Percentiles rank a stretch among this genome's conserved stretches.
Conservation (phyloP, 1,140 invertebrate species). For the Musca domestica region DNA sequence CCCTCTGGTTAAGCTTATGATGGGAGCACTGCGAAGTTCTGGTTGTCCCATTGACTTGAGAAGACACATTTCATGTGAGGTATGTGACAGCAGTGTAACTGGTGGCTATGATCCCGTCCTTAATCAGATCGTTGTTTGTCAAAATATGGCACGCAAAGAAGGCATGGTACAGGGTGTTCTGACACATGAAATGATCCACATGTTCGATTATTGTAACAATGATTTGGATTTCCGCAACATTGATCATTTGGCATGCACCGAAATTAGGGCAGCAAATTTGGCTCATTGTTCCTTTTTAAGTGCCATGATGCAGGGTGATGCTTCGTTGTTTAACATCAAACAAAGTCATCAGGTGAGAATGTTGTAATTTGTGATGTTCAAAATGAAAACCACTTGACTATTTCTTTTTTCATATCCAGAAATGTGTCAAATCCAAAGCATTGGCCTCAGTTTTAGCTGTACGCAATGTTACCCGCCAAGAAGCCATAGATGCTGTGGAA, state of each 20-base stretch:
- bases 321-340: constrained; percentile 71
- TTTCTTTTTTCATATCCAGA: constrained; percentile 57
- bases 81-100: constrained; percentile 76
- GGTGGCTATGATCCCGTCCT: constrained; percentile 86
- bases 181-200: constrained; percentile 92
- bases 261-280: constrained; percentile 88
- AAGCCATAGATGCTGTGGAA: constrained; percentile 77
- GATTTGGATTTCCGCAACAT: constrained; percentile 87
- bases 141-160: constrained; percentile 71
- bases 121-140: constrained; percentile 82
- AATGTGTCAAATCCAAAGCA: constrained; percentile 90
- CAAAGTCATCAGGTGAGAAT: constrained; percentile 65
- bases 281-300: constrained; percentile 87
- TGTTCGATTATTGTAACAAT: constrained; percentile 92
- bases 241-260: constrained; percentile 92
- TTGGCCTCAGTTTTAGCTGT: constrained; percentile 78
- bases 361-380: not conserved
- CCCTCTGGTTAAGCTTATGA: constrained; percentile 81
- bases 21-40: constrained; percentile 77
- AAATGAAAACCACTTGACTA: not conserved
- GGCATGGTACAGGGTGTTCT: constrained; percentile 75
- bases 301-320: constrained; percentile 74
- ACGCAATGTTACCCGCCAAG: constrained; percentile 67
- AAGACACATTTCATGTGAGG: constrained; percentile 89
- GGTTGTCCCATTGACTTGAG: constrained; percentile 81